phyloP scores from a whole-genome alignment of 1,140 invertebrate genomes.

The Cataglyphis hispanica region DNA sequence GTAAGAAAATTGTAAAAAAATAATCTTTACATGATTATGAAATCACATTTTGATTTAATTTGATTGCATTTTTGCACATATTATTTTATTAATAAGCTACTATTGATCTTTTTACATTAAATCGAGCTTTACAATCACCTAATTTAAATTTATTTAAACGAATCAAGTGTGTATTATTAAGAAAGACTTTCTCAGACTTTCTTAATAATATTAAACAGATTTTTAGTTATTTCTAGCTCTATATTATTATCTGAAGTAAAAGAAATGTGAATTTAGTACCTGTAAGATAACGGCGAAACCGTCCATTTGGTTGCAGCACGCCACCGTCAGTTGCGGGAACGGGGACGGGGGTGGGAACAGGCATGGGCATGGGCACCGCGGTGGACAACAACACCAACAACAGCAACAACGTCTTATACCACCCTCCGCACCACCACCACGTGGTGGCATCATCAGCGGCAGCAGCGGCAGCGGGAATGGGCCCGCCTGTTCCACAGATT shows the following conservation, averaged over 20 bases:
- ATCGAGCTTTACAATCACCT: not conserved
- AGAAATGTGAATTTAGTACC: constrained; percentile 22
- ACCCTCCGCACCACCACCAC: constrained; percentile 79
- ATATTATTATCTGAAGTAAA: not conserved
- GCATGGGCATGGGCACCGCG: constrained; percentile 77
- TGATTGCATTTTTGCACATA: not conserved
- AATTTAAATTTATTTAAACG: not conserved
- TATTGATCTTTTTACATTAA: not conserved
- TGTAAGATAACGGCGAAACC: constrained; percentile 74
- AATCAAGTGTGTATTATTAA: not conserved
- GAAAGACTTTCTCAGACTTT: not conserved
- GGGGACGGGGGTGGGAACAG: constrained; percentile 81
- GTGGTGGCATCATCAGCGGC: constrained; percentile 81
- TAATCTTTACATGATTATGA: constrained; percentile 7
- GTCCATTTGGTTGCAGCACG: constrained; percentile 85
- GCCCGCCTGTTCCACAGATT: constrained; percentile 86
- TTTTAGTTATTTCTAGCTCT: not conserved
- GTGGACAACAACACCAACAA: constrained; percentile 80
- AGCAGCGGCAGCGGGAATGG: constrained; percentile 79
- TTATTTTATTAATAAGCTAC: not conserved
- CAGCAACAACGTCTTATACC: constrained; percentile 83
- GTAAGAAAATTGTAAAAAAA: not conserved
- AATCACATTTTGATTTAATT: not conserved
- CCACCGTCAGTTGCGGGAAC: constrained; percentile 82
- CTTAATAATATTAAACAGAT: not conserved